These are phyloP conservation scores for Tragelaphus eurycerus DNA, from an alignment of 2,797 vertebrate species.

Conservation along the genomic window DNA sequence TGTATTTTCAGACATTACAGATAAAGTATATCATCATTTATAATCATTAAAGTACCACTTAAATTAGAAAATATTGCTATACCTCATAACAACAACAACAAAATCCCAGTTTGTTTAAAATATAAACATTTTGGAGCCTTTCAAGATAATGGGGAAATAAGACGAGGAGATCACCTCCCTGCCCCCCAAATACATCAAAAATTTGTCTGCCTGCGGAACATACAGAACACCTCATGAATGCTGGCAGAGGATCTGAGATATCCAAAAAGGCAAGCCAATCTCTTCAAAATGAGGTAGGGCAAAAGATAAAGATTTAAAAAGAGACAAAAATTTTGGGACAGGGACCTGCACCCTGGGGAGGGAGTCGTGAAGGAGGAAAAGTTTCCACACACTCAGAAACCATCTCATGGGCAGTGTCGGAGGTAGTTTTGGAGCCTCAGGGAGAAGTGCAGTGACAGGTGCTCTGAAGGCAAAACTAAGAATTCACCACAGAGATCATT, in stretches of 20 bases:
- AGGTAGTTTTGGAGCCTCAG: neutral
- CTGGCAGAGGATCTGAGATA: neutral
- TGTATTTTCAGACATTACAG: constrained; percentile 64
- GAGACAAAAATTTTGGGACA: neutral
- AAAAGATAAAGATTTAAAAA: neutral
- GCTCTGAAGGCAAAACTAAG: neutral
- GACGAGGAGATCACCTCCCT: neutral
- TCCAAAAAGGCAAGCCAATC: neutral
- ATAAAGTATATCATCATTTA: constrained; percentile 73
- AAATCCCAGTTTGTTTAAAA: constrained; percentile 68
- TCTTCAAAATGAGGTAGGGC: neutral
- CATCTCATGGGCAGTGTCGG: neutral
- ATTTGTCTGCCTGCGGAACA: neutral
- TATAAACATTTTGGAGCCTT: constrained; percentile 58
- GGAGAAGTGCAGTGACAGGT: neutral
- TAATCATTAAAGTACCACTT: constrained; percentile 78
- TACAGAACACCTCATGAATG: neutral
- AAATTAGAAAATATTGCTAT: constrained; percentile 79
- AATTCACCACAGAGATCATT: neutral
- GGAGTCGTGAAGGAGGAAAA: neutral
- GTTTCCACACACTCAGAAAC: neutral
- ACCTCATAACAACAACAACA: constrained; percentile 75
- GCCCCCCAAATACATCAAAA: neutral
- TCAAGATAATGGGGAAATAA: neutral
- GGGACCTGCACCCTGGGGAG: neutral